phyloP scores from a whole-genome alignment of 1,140 invertebrate genomes.

The Yoshiicerus persimilis region DNA sequence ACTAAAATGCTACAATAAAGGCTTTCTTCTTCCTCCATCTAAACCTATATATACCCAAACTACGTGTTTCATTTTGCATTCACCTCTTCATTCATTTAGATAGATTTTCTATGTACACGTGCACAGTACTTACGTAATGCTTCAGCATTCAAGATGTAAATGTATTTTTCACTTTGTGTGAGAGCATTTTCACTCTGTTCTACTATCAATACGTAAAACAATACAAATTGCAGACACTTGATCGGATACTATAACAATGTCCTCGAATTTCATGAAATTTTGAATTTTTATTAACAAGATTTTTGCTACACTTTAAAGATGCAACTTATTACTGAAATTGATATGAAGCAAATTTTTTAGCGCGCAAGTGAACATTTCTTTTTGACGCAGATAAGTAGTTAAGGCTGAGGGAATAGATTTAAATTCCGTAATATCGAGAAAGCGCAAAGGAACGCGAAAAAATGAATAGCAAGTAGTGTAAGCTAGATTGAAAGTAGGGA shows the following conservation, averaged over 20 bases:
- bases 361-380: too few relatives aligned
- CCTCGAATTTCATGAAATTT: too few relatives aligned
- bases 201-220: too few relatives aligned
- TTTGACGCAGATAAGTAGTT: neutral
- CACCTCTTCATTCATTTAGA: neutral
- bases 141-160: too few relatives aligned
- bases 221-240: too few relatives aligned
- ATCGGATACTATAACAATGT: too few relatives aligned
- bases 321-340: neutral
- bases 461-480: neutral
- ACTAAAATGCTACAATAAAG: neutral
- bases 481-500: neutral
- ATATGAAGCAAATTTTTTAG: too few relatives aligned
- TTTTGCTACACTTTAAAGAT: neutral
- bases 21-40: neutral
- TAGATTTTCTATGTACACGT: neutral
- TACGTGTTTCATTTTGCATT: neutral
- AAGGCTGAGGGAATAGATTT: neutral
- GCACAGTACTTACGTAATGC: neutral
- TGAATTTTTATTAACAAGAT: too few relatives aligned
- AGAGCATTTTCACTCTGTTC: neutral
- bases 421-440: neutral
- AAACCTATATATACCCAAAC: neutral
- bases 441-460: neutral
- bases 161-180: too few relatives aligned